phyloP scores from a whole-genome alignment of 2,113 vertebrate species.

The Pongo pygmaeus region DNA sequence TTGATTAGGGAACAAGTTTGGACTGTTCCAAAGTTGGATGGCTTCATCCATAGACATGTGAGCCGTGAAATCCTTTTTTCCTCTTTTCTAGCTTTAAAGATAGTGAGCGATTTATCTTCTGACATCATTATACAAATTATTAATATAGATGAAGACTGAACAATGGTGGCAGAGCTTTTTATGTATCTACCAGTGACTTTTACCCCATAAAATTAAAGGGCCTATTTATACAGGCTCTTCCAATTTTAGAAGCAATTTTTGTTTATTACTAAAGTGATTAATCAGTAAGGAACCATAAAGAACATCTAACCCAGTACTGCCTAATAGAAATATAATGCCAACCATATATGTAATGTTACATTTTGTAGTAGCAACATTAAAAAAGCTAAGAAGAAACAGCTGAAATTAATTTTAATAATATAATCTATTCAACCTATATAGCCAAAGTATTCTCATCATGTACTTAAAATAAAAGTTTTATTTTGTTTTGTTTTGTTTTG shows the following conservation, averaged over 20 bases:
- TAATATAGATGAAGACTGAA: background rate
- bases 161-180: background rate
- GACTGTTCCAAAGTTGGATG: background rate
- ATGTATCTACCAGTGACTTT: background rate
- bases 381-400: background rate
- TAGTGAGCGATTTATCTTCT: conserved; percentile 16
- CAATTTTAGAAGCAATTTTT: conserved; percentile 35
- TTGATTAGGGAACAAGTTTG: conserved; percentile 69
- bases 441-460: background rate
- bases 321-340: fast-evolving
- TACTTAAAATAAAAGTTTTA: background rate
- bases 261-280: background rate
- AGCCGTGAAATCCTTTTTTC: background rate
- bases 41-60: background rate
- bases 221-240: background rate
- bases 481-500: too few relatives aligned
- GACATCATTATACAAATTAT: background rate
- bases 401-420: background rate
- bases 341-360: fast-evolving
- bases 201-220: background rate
- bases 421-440: background rate
- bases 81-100: conserved; percentile 16
- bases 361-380: background rate
- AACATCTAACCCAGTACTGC: background rate
- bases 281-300: background rate